These are phyloP conservation scores for Mesoclemmys tuberculata DNA, from an alignment of 2,113 vertebrate genomes.

Conservation along the genomic window DNA sequence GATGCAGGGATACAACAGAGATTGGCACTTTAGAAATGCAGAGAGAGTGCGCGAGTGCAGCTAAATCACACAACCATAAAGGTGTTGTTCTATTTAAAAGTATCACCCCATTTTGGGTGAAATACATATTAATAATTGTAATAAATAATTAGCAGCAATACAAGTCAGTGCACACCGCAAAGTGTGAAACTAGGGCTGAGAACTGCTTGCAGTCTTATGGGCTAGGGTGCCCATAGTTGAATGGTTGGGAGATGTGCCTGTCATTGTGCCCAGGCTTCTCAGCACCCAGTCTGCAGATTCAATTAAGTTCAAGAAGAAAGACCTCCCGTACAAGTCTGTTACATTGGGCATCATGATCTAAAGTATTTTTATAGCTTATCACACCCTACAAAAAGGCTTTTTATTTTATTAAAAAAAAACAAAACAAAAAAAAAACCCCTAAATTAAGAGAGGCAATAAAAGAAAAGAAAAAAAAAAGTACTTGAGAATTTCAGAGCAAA, in stretches of 20 bases:
- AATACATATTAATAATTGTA: background rate
- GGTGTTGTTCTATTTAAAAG: background rate
- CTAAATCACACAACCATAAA: background rate
- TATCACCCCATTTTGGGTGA: background rate
- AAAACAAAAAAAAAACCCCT: background rate
- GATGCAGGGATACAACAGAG: background rate
- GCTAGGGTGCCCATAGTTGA: constrained; percentile 35
- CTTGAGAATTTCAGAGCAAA: background rate
- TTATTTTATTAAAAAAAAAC: background rate
- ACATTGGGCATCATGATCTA: accelerated
- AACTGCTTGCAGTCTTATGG: background rate
- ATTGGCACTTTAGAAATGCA: background rate
- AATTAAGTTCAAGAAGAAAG: background rate
- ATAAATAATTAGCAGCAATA: background rate
- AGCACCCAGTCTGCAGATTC: background rate
- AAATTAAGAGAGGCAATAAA: background rate
- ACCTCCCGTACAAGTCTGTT: background rate
- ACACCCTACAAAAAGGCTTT: background rate
- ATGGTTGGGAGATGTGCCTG: constrained; percentile 1
- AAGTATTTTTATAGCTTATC: background rate
- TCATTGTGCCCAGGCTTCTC: background rate
- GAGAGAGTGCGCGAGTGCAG: background rate
- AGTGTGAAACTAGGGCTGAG: background rate
- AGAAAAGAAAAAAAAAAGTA: background rate
- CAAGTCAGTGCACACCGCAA: background rate